These are phyloP conservation scores for Philhelius pedissequus DNA, from an alignment of 2,888 invertebrate genomes.

Conservation along the genomic window DNA sequence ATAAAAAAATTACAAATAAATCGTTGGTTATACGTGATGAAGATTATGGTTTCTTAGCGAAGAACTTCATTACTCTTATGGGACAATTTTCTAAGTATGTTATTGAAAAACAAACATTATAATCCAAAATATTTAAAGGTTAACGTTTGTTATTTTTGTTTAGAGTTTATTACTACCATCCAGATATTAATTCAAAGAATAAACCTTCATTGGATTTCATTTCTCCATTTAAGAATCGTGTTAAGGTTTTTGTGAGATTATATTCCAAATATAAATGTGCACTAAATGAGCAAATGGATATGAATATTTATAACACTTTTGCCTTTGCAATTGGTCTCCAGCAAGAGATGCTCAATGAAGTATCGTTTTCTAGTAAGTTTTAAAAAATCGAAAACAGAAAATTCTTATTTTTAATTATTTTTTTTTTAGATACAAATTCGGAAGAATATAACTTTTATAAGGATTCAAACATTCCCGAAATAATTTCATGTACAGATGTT, in stretches of 20 bases:
- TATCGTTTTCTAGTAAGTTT: slow-evolving; percentile 62
- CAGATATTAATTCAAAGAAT: background rate
- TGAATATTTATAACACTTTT: slow-evolving; percentile 73
- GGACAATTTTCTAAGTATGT: slow-evolving; percentile 71
- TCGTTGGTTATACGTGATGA: slow-evolving; percentile 73
- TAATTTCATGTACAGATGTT: slow-evolving; percentile 85
- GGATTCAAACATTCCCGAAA: slow-evolving; percentile 89
- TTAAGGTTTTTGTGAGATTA: slow-evolving; percentile 75
- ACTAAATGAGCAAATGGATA: slow-evolving; percentile 74
- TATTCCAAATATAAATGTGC: slow-evolving; percentile 73
- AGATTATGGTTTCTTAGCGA: slow-evolving; percentile 74
- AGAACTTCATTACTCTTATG: slow-evolving; percentile 75
- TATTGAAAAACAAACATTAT: background rate
- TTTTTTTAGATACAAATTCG: slow-evolving; percentile 14
- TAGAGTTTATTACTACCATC: slow-evolving; percentile 72
- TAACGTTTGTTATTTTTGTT: slow-evolving; percentile 27
- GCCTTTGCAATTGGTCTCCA: slow-evolving; percentile 75
- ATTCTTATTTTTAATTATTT: background rate
- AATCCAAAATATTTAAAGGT: background rate
- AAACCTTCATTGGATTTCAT: slow-evolving; percentile 70
- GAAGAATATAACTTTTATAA: slow-evolving; percentile 87
- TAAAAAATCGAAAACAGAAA: background rate
- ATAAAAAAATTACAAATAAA: slow-evolving; percentile 73
- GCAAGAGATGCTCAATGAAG: slow-evolving; percentile 73
- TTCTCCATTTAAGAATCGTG: slow-evolving; percentile 73